Percentiles rank a stretch among this genome's conserved stretches.
Conservation (phyloP, 2,888 invertebrate genomes). For the Taphrorychus bicolor region DNA sequence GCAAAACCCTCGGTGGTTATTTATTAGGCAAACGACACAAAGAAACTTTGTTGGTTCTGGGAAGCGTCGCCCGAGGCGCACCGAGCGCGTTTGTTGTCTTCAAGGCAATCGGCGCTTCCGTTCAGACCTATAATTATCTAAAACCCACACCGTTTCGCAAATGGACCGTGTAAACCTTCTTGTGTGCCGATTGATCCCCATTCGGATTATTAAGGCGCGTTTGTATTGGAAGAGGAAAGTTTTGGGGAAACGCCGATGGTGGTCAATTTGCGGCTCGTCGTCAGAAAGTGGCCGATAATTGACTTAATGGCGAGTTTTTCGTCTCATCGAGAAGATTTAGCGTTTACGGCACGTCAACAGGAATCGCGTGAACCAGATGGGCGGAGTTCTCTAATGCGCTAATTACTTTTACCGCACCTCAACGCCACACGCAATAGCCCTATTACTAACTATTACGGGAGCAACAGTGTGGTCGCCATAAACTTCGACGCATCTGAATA, state of each 20-base stretch:
- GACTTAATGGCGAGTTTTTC: slow-evolving; percentile 32
- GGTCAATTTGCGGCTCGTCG: slow-evolving; percentile 21
- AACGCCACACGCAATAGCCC: slow-evolving; percentile 52
- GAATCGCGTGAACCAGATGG: slow-evolving; percentile 51
- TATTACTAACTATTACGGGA: slow-evolving; percentile 44
- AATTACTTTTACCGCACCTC: slow-evolving; percentile 56
- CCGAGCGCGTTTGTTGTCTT: slow-evolving; percentile 43
- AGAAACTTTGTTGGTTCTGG: slow-evolving; percentile 58
- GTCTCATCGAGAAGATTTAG: slow-evolving; percentile 30
- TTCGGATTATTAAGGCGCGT: neutral
- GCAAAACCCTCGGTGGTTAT: slow-evolving; percentile 39
- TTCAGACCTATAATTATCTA: slow-evolving; percentile 57
- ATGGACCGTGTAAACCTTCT: slow-evolving; percentile 13
- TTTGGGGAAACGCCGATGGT: neutral
- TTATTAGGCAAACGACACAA: slow-evolving; percentile 52
- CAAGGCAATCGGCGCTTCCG: slow-evolving; percentile 51
- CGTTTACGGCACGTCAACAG: slow-evolving; percentile 25
- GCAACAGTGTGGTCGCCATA: slow-evolving; percentile 5
- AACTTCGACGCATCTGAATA: neutral
- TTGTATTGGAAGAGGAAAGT: neutral
- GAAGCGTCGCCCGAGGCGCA: slow-evolving; percentile 53
- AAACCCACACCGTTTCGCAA: slow-evolving; percentile 48
- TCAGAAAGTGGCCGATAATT: slow-evolving; percentile 28
- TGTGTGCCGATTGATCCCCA: slow-evolving; percentile 1
- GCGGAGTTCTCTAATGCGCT: slow-evolving; percentile 55